A percentile compares a stretch with the other conserved stretches of the same genome.
Conservation (phyloP, 2,888 invertebrate species). For the Abrostola triplasia region DNA sequence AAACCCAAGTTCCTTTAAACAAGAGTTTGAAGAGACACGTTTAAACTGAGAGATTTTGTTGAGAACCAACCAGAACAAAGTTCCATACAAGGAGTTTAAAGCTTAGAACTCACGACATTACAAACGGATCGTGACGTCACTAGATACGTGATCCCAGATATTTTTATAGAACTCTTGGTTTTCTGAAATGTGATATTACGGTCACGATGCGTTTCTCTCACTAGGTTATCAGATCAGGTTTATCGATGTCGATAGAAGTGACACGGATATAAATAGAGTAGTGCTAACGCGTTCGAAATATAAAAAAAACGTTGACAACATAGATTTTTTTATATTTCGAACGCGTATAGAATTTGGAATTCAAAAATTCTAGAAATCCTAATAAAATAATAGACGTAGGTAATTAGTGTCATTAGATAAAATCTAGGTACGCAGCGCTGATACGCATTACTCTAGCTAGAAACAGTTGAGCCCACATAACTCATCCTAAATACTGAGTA, state of each 20-base stretch:
- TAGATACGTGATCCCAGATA: conserved; percentile 34
- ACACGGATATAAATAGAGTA: too few relatives aligned
- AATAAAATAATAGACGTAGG: too few relatives aligned
- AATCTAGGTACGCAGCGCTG: neutral
- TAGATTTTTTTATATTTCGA: too few relatives aligned
- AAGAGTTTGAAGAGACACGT: conserved; percentile 37
- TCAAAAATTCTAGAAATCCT: too few relatives aligned
- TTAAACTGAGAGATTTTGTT: conserved; percentile 35
- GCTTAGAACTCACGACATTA: conserved; percentile 26
- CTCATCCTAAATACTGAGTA: neutral
- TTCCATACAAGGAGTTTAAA: conserved; percentile 34
- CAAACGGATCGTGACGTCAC: conserved; percentile 30
- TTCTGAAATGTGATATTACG: neutral
- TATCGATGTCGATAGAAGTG: too few relatives aligned
- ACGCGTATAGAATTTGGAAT: too few relatives aligned
- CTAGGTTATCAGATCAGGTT: neutral
- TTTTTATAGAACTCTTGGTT: conserved; percentile 8
- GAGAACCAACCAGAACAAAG: conserved; percentile 26
- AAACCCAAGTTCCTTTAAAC: conserved; percentile 35
- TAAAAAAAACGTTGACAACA: too few relatives aligned
- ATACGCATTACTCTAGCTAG: neutral
- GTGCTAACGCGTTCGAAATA: too few relatives aligned
- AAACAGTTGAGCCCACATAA: neutral
- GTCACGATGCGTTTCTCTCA: neutral
- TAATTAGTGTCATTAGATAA: neutral